Evolutionary conservation across 1,140 invertebrate species (phyloP).

Genomic region (Procambarus clarkii): DNA sequence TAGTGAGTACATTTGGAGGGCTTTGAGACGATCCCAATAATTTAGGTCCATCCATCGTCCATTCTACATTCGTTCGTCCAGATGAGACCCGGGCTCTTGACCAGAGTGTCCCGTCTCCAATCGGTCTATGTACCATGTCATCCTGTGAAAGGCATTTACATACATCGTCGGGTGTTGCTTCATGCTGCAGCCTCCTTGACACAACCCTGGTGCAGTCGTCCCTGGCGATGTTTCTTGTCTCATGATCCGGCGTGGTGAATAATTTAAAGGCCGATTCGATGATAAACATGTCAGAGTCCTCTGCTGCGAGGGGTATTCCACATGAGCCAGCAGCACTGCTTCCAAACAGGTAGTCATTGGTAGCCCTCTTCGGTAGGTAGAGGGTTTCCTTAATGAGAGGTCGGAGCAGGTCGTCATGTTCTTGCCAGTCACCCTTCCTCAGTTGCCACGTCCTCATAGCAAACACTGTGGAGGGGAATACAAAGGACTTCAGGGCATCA

Average conservation of each 20-base stretch:
- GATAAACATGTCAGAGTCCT: conserved; percentile 62
- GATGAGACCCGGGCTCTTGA: no score
- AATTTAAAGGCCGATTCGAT: conserved; percentile 65
- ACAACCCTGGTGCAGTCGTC: background rate
- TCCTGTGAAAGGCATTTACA: no score
- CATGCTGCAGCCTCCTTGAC: background rate
- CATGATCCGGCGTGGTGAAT: conserved; percentile 34
- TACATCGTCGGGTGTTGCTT: background rate
- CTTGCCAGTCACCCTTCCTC: background rate
- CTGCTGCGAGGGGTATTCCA: conserved; percentile 54
- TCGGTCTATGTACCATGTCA: no score
- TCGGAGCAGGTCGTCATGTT: background rate
- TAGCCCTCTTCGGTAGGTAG: no score
- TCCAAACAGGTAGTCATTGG: no score
- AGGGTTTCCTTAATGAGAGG: background rate
- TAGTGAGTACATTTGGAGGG: no score
- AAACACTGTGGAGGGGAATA: no score
- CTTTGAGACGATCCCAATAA: no score
- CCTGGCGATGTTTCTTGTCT: background rate
- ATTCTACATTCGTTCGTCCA: no score
- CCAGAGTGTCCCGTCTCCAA: no score
- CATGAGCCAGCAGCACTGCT: conserved; percentile 39
- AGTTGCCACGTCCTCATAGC: background rate
- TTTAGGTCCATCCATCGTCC: no score
- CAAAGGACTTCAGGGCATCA: no score